These are phyloP conservation scores for Chaetorhynchus papuensis DNA, from an alignment of 2,113 vertebrate genomes.

Conservation along the genomic window DNA sequence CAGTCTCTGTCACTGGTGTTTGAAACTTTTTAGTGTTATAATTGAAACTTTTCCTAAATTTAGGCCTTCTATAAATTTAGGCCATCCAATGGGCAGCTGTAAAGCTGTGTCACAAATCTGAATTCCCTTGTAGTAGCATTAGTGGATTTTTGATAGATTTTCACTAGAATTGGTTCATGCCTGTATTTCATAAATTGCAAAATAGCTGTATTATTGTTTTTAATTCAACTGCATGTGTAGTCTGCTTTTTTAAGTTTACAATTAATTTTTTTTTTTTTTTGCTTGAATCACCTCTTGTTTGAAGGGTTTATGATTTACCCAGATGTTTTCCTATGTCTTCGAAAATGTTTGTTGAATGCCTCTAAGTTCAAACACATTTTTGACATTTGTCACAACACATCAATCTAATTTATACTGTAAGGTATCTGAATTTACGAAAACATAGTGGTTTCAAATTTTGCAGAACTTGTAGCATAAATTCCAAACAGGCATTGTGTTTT, in stretches of 20 bases:
- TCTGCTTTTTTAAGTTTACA: neutral
- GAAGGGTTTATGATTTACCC: neutral
- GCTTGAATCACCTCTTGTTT: neutral
- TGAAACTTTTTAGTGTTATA: neutral
- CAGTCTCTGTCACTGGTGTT: neutral
- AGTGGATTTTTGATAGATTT: neutral
- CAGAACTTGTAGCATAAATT: neutral
- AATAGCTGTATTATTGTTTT: neutral
- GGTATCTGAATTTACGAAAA: neutral
- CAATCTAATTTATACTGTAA: neutral
- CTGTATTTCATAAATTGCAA: neutral
- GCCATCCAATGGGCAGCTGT: neutral
- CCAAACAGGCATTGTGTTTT: neutral
- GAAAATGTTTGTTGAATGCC: neutral
- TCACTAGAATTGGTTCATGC: neutral
- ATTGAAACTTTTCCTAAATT: neutral
- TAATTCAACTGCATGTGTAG: neutral
- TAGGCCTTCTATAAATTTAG: neutral
- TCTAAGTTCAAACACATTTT: neutral
- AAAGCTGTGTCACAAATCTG: neutral
- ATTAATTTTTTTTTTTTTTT: neutral
- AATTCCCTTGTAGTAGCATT: neutral
- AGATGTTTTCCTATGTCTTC: neutral
- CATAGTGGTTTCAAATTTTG: neutral
- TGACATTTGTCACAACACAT: neutral